Base-by-base conservation (phyloP, 2,113 vertebrate genomes). In the Jaculus jaculus region DNA sequence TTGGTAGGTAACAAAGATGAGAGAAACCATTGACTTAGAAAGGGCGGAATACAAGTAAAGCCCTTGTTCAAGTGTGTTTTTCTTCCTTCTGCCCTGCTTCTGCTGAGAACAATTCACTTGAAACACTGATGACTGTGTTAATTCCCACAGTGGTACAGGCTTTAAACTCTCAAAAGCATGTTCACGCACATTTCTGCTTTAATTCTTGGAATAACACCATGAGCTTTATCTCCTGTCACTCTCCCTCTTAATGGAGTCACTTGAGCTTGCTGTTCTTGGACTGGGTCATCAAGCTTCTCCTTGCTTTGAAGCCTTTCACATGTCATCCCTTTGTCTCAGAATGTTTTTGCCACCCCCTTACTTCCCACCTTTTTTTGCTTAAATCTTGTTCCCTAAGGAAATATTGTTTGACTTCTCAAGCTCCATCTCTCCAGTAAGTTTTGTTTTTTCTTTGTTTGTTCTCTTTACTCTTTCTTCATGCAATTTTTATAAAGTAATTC, bases 211-310 rank as follows among this genome's bases (percentile, higher is more conserved):
- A 80, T 82, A 90, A 90, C 77, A 91, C 23, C 15, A 1, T 10
- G 39, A 79, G 60, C 34, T 84, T 95, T 97, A 96, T 93, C 92
- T 94, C 28, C 82, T 73, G 82, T 79, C 82, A 68, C 84, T 88
- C 69, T 85, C 51, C 21, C 72, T 42, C 69, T 95, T 16, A 2
- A 0, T 37, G 32, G 28, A 90, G 78, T 65, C 82, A 72, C 84
- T 28, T 20, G 39, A 65, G 37, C 61, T 89, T 94, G 96, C 84
- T 96, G 30, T 93, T 96, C 71, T 95, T 94, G 96, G 95, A 95
- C 73, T 28, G 23, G 17, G 47, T n/a, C 11, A 37, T 85, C 66
- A 63, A 32, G 54, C 85, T 88, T 85, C 90, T 96, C 90, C 90
- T 88, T 95, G 84, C 93, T 92, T 91, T 65, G 51, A 12, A 94